These are phyloP conservation scores for Ridgeia piscesae DNA, from an alignment of 1,140 invertebrate species.

Conservation along the genomic window DNA sequence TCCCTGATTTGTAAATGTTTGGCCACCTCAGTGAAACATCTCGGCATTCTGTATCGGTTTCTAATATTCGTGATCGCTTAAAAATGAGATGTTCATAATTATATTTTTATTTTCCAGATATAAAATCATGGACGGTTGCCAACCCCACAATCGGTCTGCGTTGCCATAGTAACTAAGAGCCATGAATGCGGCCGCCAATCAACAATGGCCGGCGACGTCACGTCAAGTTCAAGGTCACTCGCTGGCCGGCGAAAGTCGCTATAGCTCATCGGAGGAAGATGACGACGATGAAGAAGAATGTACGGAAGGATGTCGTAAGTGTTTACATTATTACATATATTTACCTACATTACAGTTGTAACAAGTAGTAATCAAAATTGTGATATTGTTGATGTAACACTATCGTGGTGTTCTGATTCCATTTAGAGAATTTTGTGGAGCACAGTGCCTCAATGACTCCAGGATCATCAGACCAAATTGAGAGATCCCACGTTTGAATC, in stretches of 20 bases:
- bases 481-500: too few relatives aligned
- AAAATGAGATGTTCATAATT: neutral
- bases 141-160: neutral
- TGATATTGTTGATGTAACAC: neutral
- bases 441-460: too few relatives aligned
- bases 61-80: neutral
- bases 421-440: too few relatives aligned
- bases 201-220: neutral
- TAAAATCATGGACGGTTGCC: neutral
- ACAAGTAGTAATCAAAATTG: neutral
- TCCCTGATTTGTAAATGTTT: too few relatives aligned
- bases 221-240: neutral
- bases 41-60: neutral
- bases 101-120: neutral
- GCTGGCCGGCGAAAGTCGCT: neutral
- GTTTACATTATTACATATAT: neutral
- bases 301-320: neutral
- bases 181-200: neutral
- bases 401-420: too few relatives aligned
- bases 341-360: neutral
- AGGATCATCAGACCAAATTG: too few relatives aligned
- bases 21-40: too few relatives aligned
- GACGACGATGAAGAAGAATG: neutral
- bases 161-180: neutral
- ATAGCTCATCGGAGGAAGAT: neutral